Conservation (phyloP, 2,113 vertebrate species). For the Heterocephalus glaber region DNA sequence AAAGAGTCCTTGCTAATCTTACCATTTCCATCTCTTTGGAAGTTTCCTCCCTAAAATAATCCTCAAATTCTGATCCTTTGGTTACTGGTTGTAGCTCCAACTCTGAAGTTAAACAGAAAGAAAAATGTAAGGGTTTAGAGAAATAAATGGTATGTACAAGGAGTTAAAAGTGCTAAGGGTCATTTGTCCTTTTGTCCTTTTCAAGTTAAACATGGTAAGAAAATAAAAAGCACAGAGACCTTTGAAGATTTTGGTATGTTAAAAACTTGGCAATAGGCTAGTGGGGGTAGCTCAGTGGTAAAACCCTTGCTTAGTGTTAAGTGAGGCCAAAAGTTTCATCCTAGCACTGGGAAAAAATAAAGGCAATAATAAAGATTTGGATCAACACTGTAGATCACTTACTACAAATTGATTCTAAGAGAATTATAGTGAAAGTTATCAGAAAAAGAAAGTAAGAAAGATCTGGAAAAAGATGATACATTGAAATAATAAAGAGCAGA, state of each 20-base stretch:
- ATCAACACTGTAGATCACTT: background rate
- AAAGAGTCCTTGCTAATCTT: background rate
- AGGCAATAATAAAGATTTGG: background rate
- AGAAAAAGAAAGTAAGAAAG: background rate
- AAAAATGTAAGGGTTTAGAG: background rate
- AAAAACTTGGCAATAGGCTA: background rate
- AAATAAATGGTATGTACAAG: background rate
- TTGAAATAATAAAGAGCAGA: background rate
- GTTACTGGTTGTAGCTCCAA: slow-evolving; percentile 21
- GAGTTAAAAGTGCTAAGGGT: background rate
- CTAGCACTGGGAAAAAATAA: background rate
- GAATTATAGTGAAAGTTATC: background rate
- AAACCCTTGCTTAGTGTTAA: background rate
- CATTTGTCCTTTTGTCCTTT: slow-evolving; percentile 4
- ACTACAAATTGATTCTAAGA: background rate
- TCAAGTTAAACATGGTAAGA: background rate
- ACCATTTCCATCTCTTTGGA: slow-evolving; percentile 17
- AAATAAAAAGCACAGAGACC: background rate
- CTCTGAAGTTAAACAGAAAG: slow-evolving; percentile 48
- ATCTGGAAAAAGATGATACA: background rate
- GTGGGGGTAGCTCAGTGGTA: background rate
- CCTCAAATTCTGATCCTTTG: background rate
- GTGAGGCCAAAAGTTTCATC: background rate
- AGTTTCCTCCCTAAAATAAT: slow-evolving; percentile 7
- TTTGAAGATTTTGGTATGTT: background rate